Percentiles rank a stretch among this genome's conserved stretches.
Evolutionary conservation across 2,797 vertebrate genomes (phyloP).

Genomic region (Falco concolor): DNA sequence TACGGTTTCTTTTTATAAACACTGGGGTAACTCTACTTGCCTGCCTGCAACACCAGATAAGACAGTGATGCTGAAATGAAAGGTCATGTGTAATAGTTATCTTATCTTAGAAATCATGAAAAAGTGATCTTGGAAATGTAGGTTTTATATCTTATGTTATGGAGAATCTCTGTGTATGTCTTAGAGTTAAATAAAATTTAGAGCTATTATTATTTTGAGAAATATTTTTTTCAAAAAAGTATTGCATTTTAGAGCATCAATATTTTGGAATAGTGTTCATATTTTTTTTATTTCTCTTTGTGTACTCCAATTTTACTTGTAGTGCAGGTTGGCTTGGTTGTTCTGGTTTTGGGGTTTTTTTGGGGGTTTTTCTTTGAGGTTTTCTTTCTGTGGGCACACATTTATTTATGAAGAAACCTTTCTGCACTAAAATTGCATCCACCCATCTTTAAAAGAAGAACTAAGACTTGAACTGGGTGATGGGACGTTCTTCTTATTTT

Average conservation of each 20-base stretch:
- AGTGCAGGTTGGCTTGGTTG: neutral
- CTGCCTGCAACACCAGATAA: neutral
- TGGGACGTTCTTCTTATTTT: neutral
- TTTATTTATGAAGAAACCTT: neutral
- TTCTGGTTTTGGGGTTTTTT: too few species aligned
- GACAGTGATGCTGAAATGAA: neutral
- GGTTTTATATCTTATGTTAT: neutral
- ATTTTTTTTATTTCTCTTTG: fast-evolving
- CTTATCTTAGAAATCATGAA: neutral
- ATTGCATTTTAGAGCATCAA: neutral
- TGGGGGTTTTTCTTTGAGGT: neutral
- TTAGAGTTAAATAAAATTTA: neutral
- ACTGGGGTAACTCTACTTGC: neutral
- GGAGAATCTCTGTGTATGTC: neutral
- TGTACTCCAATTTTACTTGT: neutral
- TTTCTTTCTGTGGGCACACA: neutral
- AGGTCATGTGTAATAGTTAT: neutral
- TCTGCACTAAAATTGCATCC: neutral
- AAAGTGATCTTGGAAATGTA: neutral
- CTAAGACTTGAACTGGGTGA: neutral
- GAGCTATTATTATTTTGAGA: neutral
- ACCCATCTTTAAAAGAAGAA: neutral
- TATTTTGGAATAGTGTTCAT: neutral
- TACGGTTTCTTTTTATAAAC: neutral
- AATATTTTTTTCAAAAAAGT: neutral